Evolutionary conservation across 2,888 invertebrate species (phyloP).

Genomic region (Girardia tigrina): DNA sequence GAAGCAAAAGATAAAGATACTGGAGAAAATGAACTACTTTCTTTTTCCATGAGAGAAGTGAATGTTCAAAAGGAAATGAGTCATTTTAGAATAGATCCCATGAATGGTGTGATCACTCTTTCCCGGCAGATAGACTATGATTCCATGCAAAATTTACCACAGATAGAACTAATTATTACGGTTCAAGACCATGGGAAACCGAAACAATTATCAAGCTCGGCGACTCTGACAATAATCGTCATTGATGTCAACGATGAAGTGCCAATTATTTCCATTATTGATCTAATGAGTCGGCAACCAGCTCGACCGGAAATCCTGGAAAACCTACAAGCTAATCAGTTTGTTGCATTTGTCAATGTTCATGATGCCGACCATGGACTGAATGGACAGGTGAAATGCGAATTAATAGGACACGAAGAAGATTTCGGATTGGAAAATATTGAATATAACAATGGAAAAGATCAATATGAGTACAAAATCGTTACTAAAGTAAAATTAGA

Average conservation of each 20-base stretch:
- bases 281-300: constrained; percentile 16
- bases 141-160: constrained; percentile 4
- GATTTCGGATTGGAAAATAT: constrained; percentile 26
- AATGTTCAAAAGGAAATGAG: background rate
- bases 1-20: constrained; percentile 36
- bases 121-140: constrained; percentile 28
- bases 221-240: constrained; percentile 23
- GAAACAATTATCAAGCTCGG: constrained; percentile 3
- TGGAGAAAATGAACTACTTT: constrained; percentile 37
- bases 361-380: constrained; percentile 32
- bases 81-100: constrained; percentile 27
- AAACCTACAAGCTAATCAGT: constrained; percentile 28
- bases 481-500: constrained; percentile 29
- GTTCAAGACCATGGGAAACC: constrained; percentile 26
- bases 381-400: constrained; percentile 31
- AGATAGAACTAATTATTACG: background rate
- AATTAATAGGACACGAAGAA: constrained; percentile 7
- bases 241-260: constrained; percentile 31
- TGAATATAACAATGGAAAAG: background rate
- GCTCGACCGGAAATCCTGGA: constrained; percentile 27
- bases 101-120: constrained; percentile 24
- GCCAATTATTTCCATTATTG: constrained; percentile 7
- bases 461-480: constrained; percentile 28
- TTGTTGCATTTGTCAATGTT: constrained; percentile 30
- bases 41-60: constrained; percentile 26